Percentiles rank a stretch among this genome's conserved stretches.
phyloP scores from a whole-genome alignment of 2,797 vertebrate genomes.

The Enteromius unitaeniatus region DNA sequence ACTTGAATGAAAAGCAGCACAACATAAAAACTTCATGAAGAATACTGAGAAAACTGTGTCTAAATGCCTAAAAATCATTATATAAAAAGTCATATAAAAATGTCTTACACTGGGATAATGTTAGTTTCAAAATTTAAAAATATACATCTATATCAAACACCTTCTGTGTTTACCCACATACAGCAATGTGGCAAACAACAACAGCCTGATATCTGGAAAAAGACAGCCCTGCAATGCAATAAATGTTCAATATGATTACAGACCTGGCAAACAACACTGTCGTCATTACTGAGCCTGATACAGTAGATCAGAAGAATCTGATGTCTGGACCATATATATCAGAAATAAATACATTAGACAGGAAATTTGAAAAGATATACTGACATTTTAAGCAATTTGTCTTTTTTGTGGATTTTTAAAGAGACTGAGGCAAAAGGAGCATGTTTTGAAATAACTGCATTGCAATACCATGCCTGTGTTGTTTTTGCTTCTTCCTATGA shows the following conservation, averaged over 20 bases:
- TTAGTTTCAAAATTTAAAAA: not conserved
- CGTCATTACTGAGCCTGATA: not conserved
- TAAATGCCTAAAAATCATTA: not conserved
- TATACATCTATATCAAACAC: not conserved
- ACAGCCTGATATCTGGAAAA: not conserved
- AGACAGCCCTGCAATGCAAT: slow-evolving; percentile 10
- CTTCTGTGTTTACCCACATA: not conserved
- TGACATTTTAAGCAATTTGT: not conserved
- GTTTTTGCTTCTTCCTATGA: not conserved
- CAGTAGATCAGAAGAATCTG: not conserved
- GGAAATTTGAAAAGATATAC: not conserved
- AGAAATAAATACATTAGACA: not conserved
- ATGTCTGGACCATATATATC: not conserved
- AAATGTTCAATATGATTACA: slow-evolving; percentile 16
- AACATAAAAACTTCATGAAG: not conserved
- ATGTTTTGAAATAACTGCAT: not conserved
- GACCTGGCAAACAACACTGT: slow-evolving; percentile 7
- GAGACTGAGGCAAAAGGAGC: not conserved
- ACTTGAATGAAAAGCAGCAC: slow-evolving; percentile 14
- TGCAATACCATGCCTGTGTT: not conserved
- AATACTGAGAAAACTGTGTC: not conserved
- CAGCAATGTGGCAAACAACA: not conserved
- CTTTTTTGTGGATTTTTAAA: not conserved
- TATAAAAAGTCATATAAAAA: not conserved
- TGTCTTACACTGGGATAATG: not conserved